Conservation (phyloP, 2,113 vertebrate genomes). For the Ploceus nigricollis region DNA sequence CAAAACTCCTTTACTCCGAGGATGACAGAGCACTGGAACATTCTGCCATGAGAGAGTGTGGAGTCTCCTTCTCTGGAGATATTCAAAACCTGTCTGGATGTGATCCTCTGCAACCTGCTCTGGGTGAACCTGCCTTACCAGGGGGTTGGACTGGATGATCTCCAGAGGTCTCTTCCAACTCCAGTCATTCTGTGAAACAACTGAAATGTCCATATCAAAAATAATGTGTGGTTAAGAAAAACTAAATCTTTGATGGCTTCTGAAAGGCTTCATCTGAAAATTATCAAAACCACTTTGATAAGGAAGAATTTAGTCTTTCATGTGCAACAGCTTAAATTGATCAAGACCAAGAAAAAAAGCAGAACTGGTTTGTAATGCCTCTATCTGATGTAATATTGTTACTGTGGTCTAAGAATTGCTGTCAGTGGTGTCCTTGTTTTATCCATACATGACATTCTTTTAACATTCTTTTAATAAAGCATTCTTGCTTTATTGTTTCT, state of each 20-base stretch:
- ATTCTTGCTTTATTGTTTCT: background rate
- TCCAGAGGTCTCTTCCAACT: background rate
- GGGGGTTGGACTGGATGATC: background rate
- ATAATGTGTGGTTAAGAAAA: background rate
- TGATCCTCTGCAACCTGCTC: slow-evolving; percentile 1
- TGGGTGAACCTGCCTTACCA: background rate
- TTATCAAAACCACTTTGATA: background rate
- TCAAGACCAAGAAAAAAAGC: background rate
- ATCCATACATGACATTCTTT: background rate
- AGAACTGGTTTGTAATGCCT: background rate
- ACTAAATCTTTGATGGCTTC: background rate
- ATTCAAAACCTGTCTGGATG: background rate
- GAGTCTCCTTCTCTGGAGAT: background rate
- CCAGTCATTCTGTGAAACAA: background rate
- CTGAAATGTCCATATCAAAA: background rate
- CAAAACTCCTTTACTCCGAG: background rate
- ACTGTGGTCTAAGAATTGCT: background rate
- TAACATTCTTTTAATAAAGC: background rate
- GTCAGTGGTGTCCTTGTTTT: background rate
- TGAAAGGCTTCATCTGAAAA: background rate
- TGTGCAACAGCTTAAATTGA: background rate
- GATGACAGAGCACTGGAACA: background rate
- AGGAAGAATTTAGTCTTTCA: background rate
- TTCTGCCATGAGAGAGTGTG: background rate
- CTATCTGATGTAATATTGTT: background rate